Base-by-base conservation (phyloP, 2,888 invertebrate genomes). In the Caenorhabditis virilis region DNA sequence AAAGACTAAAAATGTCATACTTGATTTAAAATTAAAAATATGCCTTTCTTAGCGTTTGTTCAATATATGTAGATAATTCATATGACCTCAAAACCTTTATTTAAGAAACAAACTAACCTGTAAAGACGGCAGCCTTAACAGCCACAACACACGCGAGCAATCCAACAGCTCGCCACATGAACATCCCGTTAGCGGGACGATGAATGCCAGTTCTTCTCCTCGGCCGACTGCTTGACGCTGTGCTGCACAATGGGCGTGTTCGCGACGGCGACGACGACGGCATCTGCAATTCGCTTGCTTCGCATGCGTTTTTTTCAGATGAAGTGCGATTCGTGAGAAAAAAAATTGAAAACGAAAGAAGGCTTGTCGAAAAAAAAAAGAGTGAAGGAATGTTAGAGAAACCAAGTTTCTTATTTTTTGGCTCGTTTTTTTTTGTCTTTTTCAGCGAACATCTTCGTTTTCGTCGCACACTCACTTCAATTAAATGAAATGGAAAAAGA, bases 111-210 rank as follows among this genome's bases (percentile, higher is more conserved):
- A 54, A 58, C 64, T 55, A 48, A 66, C 66, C 66, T 66, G 66
- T 60, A 57, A 56, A 66, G 47, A 60, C 54, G 46, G 66, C 48
- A 42, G 66, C 66, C 6, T 66, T 51, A 49, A 60, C 57, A 13
- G 41, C 52, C 46, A 57, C 53, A 52, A 66, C 56, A 50, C 56
- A 60, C 46, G 66, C 66, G 55, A 66, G 56, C 52, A 66, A 47
- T 41, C 38, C 66, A 50, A 66, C 50, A 47, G 50, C 60, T 55
- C 57, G 66, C 66, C 66, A 66, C 66, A 61, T 65, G 59, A 59
- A 59, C 66, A 66, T 66, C 60, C 60, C 66, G 66, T 66, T 53
- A 53, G 56, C 60, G 60, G 60, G 54, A 51, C 56, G 60, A 60
- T 60, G 59, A 60, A 56, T 65, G 65, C 55, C 41, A 23, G 23